Percentiles rank a stretch among this genome's conserved stretches.
phyloP scores from a whole-genome alignment of 2,797 vertebrate genomes.

The Anableps anableps region DNA sequence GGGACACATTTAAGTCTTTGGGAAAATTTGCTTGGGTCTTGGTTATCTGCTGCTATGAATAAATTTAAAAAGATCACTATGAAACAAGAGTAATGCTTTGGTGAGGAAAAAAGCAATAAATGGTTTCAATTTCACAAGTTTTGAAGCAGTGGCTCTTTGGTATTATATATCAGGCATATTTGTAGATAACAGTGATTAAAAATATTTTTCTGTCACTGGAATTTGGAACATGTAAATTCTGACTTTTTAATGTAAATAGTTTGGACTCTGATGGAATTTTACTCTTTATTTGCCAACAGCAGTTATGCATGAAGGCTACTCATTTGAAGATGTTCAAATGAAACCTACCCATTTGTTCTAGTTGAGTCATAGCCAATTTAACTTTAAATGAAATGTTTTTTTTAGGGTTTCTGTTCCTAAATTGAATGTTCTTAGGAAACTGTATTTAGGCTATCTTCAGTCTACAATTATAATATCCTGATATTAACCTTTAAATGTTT shows the following conservation, averaged over 20 bases:
- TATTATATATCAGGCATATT: too few relatives aligned
- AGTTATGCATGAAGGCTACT: neutral
- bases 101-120: neutral
- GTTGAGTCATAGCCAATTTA: neutral
- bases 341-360: neutral
- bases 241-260: neutral
- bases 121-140: neutral
- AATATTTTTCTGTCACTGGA: too few relatives aligned
- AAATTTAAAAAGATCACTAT: neutral
- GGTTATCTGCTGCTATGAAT: neutral
- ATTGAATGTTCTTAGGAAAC: neutral
- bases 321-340: neutral
- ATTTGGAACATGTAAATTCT: neutral
- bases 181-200: too few relatives aligned
- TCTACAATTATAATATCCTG: neutral
- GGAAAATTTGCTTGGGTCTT: constrained; percentile 3
- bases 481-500: neutral
- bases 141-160: neutral
- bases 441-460: neutral
- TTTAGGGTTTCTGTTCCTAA: neutral
- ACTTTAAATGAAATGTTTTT: neutral
- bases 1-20: constrained; percentile 14
- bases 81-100: neutral
- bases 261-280: neutral
- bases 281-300: neutral